Base-by-base conservation (phyloP, 1,140 invertebrate genomes). In the Bradynema listronoti region DNA sequence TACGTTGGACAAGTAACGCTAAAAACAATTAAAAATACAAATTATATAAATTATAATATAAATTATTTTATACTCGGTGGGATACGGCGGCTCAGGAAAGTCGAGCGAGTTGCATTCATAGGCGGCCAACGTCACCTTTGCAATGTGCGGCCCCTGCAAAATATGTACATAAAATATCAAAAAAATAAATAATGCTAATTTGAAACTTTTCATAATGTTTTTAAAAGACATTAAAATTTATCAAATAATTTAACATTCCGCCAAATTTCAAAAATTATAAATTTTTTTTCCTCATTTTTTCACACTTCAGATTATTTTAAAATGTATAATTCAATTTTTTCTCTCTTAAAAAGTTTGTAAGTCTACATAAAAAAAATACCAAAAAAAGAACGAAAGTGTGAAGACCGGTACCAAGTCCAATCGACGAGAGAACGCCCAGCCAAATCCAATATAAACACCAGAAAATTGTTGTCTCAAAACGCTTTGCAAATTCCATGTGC, bases 331-430 rank as follows among this genome's bases (percentile, higher is more conserved):
- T n/a, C n/a, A n/a, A n/a, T n/a, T n/a, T n/a, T n/a, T n/a, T n/a
- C n/a, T n/a, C n/a, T n/a, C n/a, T n/a, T n/a, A n/a, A n/a, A n/a
- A n/a, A n/a, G n/a, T n/a, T n/a, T n/a, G n/a, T n/a, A n/a, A n/a
- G n/a, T n/a, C n/a, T n/a, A n/a, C n/a, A 53, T 29, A 24, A 29
- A 69, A 50, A 42, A 45, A 45, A 30, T 30, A 93, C 92, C 67
- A 98, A 81, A 80, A 98, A 99, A 34, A 99, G 82, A 11, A 99
- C 82, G 82, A 99, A 99, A 51, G 94, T 99, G 79, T 99, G 95
- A 25, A 98, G 84, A 4, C 94, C 95, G 0, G 92, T 96, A 11
- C 95, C 95, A 30, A 99, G 82, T 1, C 95, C 94, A 45, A 98
- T 90, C 7, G 91, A 96, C 24, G 92, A 96, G 50, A 97, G 83